Evolutionary conservation across 2,888 invertebrate genomes (phyloP).

Genomic region (Dioctria rufipes): DNA sequence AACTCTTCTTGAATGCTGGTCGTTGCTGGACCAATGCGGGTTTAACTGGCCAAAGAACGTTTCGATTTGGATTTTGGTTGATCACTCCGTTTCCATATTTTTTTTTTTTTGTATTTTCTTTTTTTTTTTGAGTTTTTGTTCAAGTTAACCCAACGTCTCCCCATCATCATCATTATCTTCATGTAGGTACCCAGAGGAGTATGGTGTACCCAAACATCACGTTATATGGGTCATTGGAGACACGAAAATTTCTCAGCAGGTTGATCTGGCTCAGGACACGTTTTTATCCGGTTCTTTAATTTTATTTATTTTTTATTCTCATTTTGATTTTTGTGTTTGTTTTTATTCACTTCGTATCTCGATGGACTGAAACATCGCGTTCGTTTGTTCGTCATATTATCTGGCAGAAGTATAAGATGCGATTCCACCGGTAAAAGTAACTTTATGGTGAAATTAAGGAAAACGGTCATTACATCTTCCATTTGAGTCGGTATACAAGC

Average conservation of each 20-base stretch:
- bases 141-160: slow-evolving; percentile 1
- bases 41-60: slow-evolving; percentile 18
- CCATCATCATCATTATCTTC: background rate
- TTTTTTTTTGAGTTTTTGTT: background rate
- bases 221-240: slow-evolving; percentile 51
- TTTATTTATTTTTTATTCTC: background rate
- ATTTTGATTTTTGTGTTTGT: background rate
- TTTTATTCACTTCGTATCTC: background rate
- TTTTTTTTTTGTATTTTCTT: slow-evolving; percentile 13
- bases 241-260: slow-evolving; percentile 53
- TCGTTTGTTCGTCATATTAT: too few species aligned
- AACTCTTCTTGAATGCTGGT: background rate
- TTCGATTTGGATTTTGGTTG: slow-evolving; percentile 18
- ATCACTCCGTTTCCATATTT: slow-evolving; percentile 16
- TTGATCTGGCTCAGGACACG: slow-evolving; percentile 41
- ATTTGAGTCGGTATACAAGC: too few species aligned
- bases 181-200: too few species aligned
- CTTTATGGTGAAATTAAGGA: slow-evolving; percentile 27
- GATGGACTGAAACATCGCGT: background rate
- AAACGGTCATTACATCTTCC: slow-evolving; percentile 10
- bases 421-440: slow-evolving; percentile 2
- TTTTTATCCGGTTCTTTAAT: slow-evolving; percentile 43
- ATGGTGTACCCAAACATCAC: slow-evolving; percentile 49
- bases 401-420: too few species aligned
- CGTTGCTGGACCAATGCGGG: too few species aligned